Base-by-base conservation (phyloP, 2,888 invertebrate genomes). In the Rutpela maculata region DNA sequence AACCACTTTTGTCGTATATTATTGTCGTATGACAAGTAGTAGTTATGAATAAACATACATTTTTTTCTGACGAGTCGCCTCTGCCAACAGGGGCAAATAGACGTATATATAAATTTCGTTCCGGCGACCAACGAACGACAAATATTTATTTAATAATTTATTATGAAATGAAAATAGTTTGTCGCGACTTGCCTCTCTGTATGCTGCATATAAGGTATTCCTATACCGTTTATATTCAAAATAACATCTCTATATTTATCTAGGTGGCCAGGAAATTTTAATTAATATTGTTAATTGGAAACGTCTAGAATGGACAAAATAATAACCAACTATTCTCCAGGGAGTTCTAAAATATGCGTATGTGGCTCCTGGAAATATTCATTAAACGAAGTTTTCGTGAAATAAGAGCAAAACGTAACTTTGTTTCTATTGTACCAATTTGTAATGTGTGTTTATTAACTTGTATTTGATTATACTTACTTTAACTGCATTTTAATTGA, bases 201-300 rank as follows among this genome's bases (percentile, higher is more conserved):
- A 31, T 6, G 63, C 50, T 65, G 31, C 26, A 57, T n/a, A 50
- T 77, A 69, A 63, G 38, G 71, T 31, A 71, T 71, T 55, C 67
- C 19, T 71, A 66, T 73, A 65, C 38, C 76, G 74, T 74, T 63
- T 75, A 75, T 76, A 76, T 78, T 77, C 80, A 76, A 75, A 80
- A 85, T 82, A 85, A 83, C 84, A 82, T 84, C 83, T 84, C 81
- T 85, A 84, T 87, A 86, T 87, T 87, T 87, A 85, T 87, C 85
- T 87, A 87, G 87, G 86, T 86, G 85, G 85, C 83, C 85, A 84
- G 85, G 86, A 87, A 86, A 87, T 87, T 87, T 87, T 87, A 87
- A 87, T 87, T 87, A 87, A 87, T 87, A 87, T 86, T 84, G 86
- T 86, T 87, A 87, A 87, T 87, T 87, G 87, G 87, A 86, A 87